Evolutionary conservation across 2,888 invertebrate genomes (phyloP).

Genomic region (Myopa testacea): DNA sequence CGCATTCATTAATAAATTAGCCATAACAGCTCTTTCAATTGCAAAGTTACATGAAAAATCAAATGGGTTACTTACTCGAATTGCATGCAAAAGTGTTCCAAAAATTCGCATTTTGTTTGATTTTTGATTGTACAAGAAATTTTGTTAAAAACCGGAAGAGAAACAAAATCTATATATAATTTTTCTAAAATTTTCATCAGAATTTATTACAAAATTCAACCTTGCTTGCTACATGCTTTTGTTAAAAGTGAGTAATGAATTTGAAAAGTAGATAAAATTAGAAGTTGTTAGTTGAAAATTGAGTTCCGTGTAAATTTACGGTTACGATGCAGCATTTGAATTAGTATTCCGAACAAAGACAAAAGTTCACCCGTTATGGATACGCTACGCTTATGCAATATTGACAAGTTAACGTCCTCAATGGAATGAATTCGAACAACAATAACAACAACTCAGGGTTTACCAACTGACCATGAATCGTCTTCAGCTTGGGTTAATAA

Average conservation of each 20-base stretch:
- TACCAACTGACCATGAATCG: slow-evolving; percentile 23
- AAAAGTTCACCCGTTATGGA: slow-evolving; percentile 13
- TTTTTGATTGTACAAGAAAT: slow-evolving; percentile 46
- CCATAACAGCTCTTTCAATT: not conserved
- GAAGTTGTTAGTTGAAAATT: not conserved
- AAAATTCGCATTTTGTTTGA: slow-evolving; percentile 51
- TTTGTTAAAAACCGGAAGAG: slow-evolving; percentile 46
- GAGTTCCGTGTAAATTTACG: not conserved
- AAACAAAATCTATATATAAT: slow-evolving; percentile 40
- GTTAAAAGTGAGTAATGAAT: slow-evolving; percentile 3
- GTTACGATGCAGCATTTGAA: slow-evolving; percentile 7
- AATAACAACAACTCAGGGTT: not conserved
- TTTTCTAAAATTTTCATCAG: slow-evolving; percentile 41
- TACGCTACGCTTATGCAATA: slow-evolving; percentile 9
- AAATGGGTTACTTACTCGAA: slow-evolving; percentile 49
- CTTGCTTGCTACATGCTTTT: slow-evolving; percentile 28
- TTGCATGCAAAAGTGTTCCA: slow-evolving; percentile 50
- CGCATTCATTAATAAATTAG: not conserved
- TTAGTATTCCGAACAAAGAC: slow-evolving; percentile 26
- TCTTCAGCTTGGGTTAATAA: not conserved
- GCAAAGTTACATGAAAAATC: not conserved
- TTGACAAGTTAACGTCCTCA: slow-evolving; percentile 18
- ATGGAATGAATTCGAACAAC: slow-evolving; percentile 6
- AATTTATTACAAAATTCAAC: slow-evolving; percentile 42
- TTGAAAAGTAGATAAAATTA: not conserved